Conservation (phyloP, 2,888 invertebrate species). For the Dryadula phaetusa region DNA sequence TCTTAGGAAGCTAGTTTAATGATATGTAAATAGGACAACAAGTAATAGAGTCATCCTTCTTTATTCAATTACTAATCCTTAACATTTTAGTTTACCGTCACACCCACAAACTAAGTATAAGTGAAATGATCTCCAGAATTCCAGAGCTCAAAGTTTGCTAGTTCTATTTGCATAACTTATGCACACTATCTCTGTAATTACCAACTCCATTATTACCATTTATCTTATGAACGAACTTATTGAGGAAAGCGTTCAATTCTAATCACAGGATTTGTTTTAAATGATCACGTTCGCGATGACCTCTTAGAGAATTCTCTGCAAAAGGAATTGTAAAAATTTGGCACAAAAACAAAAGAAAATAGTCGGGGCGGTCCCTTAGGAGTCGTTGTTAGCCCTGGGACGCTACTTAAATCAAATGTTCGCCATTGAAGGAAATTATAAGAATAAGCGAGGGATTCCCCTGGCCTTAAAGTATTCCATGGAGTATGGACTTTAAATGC, state of each 20-base stretch:
- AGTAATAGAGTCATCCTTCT: constrained; percentile 26
- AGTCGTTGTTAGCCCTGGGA: constrained; percentile 77
- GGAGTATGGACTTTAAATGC: constrained; percentile 66
- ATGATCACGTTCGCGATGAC: constrained; percentile 63
- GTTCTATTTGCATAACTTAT: constrained; percentile 73
- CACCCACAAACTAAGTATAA: constrained; percentile 34
- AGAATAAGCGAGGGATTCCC: constrained; percentile 74
- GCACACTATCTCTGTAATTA: constrained; percentile 74
- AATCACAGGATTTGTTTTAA: constrained; percentile 73
- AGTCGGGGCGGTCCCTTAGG: constrained; percentile 78
- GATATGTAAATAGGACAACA: constrained; percentile 31
- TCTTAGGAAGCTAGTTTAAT: constrained; percentile 32
- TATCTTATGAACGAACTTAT: constrained; percentile 67
- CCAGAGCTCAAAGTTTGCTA: constrained; percentile 56
- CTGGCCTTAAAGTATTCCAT: constrained; percentile 57
- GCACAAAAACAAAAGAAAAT: constrained; percentile 80
- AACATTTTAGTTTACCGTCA: constrained; percentile 33
- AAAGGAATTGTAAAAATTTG: constrained; percentile 74
- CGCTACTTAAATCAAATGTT: constrained; percentile 83
- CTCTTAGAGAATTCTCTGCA: constrained; percentile 72
- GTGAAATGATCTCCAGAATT: constrained; percentile 58
- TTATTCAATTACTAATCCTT: constrained; percentile 34
- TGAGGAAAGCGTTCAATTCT: constrained; percentile 54
- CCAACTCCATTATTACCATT: constrained; percentile 69
- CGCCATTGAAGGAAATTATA: constrained; percentile 81